A percentile compares a stretch with the other conserved stretches of the same genome.
Conservation (phyloP, 1,140 invertebrate genomes). For the Phortica variegata region DNA sequence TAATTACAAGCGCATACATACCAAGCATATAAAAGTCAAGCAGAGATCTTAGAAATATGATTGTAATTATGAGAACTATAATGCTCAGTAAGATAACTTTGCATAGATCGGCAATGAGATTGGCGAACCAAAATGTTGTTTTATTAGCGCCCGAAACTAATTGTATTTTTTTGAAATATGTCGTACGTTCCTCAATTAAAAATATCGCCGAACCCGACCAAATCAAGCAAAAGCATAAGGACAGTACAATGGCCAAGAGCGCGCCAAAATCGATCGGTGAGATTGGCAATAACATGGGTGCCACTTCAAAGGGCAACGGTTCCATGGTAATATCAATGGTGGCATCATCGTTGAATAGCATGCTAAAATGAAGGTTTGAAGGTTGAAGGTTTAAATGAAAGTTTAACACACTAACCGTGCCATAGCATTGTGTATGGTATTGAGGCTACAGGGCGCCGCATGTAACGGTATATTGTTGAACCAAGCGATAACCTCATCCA, state of each 20-base stretch:
- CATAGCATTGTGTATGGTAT: conserved; percentile 35
- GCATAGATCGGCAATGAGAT: background rate
- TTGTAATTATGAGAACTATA: background rate
- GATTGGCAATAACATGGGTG: conserved; percentile 14
- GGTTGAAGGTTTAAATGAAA: background rate
- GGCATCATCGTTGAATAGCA: conserved; percentile 20
- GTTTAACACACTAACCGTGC: conserved; percentile 20
- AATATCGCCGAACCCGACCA: conserved; percentile 10
- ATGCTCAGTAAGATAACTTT: background rate
- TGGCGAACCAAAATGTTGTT: background rate
- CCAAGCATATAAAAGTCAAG: conserved; percentile 13
- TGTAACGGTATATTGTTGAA: conserved; percentile 38
- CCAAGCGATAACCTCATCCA: conserved; percentile 21
- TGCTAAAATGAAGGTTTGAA: conserved; percentile 1
- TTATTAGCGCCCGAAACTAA: conserved; percentile 18
- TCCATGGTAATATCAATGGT: conserved; percentile 28
- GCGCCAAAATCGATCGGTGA: conserved; percentile 10
- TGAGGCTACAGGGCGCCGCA: conserved; percentile 23
- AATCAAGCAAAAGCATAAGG: conserved; percentile 13
- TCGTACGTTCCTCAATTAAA: conserved; percentile 6
- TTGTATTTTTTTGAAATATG: conserved; percentile 25
- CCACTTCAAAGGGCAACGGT: conserved; percentile 16
- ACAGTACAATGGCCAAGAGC: conserved; percentile 16
- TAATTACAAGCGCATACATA: conserved; percentile 1
- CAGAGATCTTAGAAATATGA: conserved; percentile 9